Percentiles rank a stretch among this genome's conserved stretches.
phyloP scores from a whole-genome alignment of 2,797 vertebrate genomes.

The Loriculus beryllinus region DNA sequence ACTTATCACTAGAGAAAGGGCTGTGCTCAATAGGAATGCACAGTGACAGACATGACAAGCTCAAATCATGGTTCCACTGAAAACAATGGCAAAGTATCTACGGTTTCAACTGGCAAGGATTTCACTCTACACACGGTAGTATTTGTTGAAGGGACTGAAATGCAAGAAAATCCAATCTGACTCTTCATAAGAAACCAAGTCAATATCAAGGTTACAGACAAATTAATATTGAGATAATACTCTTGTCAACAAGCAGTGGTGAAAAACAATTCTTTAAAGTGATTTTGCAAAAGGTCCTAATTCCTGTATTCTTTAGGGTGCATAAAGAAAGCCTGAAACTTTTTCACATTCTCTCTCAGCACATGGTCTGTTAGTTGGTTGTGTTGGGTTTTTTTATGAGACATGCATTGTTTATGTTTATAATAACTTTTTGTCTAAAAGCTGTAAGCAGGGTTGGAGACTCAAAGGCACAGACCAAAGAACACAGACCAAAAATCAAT shows the following conservation, averaged over 20 bases:
- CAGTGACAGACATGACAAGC: neutral
- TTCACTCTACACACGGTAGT: neutral
- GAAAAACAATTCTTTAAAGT: neutral
- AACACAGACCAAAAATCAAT: neutral
- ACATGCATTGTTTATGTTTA: neutral
- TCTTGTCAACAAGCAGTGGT: neutral
- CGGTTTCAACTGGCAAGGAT: neutral
- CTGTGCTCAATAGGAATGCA: neutral
- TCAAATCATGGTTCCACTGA: neutral
- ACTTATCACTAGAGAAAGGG: neutral
- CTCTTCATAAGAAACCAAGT: slow-evolving; percentile 5
- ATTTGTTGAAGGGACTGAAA: neutral
- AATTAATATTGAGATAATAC: neutral
- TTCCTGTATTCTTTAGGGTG: neutral
- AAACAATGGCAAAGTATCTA: neutral
- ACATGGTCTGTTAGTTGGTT: neutral
- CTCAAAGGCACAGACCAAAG: neutral
- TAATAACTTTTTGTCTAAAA: neutral
- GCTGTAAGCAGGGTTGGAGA: neutral
- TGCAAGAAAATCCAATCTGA: slow-evolving; percentile 17
- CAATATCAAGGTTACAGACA: neutral
- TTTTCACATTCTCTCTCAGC: neutral
- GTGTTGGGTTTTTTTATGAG: neutral
- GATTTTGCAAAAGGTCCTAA: neutral
- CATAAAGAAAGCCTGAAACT: neutral